phyloP scores from a whole-genome alignment of 2,797 vertebrate genomes.

The Peromyscus nudipes region DNA sequence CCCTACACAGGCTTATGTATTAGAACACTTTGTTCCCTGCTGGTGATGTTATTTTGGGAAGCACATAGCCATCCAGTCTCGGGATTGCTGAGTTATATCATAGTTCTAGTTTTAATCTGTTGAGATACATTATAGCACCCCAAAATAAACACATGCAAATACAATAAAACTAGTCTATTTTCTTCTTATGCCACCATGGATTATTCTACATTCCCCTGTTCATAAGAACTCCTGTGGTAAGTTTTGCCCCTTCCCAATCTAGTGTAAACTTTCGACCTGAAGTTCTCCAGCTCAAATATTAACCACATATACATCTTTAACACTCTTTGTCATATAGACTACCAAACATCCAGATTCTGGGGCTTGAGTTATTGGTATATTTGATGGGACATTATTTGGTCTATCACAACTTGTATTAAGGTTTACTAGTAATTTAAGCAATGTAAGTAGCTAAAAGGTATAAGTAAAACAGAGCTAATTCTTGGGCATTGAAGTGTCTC shows the following conservation, averaged over 20 bases:
- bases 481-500: neutral
- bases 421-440: neutral
- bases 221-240: neutral
- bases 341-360: neutral
- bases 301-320: neutral
- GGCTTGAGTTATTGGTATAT: neutral
- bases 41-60: neutral
- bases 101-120: neutral
- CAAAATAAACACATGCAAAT: neutral
- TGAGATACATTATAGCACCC: neutral
- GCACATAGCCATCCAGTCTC: neutral
- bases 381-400: neutral
- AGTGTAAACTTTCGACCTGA: neutral
- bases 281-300: neutral
- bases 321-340: neutral
- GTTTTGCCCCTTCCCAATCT: accelerated
- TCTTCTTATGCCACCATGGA: too few species aligned
- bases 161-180: neutral
- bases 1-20: neutral
- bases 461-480: neutral
- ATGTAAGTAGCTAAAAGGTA: neutral
- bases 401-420: neutral
- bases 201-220: too few species aligned
- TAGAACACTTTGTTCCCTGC: neutral
- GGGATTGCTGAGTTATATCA: neutral